phyloP scores from a whole-genome alignment of 2,888 invertebrate species.

The Druceiella hillmani region DNA sequence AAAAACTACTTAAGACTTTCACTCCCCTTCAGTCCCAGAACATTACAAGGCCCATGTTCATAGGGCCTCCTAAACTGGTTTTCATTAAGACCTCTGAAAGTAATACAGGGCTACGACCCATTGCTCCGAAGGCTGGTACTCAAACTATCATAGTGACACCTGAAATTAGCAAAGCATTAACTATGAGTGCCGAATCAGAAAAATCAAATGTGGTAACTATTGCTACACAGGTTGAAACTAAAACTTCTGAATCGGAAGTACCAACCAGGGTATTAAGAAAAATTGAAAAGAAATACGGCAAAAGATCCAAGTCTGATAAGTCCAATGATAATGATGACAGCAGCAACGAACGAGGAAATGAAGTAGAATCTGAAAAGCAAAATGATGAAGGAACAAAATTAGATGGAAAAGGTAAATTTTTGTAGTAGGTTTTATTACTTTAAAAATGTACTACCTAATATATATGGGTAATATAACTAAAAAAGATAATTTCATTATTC shows the following conservation, averaged over 20 bases:
- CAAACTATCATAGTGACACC: constrained; percentile 46
- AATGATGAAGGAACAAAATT: no score
- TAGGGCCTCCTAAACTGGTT: constrained; percentile 47
- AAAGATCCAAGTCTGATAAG: constrained; percentile 40
- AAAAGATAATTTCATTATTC: no score
- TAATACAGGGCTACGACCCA: constrained; percentile 35
- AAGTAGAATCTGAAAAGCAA: neutral
- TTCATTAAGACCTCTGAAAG: constrained; percentile 48
- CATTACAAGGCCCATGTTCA: constrained; percentile 42
- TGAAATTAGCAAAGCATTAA: constrained; percentile 12
- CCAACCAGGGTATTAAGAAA: constrained; percentile 34
- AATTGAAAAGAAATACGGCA: constrained; percentile 41
- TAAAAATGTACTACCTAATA: no score
- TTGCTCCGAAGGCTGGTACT: constrained; percentile 35
- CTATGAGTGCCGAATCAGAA: no score
- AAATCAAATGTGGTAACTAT: no score
- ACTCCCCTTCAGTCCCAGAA: constrained; percentile 32
- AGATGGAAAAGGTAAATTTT: no score
- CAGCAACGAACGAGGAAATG: neutral
- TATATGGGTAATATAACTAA: no score
- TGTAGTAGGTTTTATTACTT: no score
- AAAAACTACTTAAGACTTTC: constrained; percentile 43
- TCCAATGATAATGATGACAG: constrained; percentile 31
- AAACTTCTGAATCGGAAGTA: no score
- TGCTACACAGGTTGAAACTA: no score